A percentile compares a stretch with the other conserved stretches of the same genome.
phyloP scores from a whole-genome alignment of 2,113 vertebrate species.

The Brienomyrus longianalis region DNA sequence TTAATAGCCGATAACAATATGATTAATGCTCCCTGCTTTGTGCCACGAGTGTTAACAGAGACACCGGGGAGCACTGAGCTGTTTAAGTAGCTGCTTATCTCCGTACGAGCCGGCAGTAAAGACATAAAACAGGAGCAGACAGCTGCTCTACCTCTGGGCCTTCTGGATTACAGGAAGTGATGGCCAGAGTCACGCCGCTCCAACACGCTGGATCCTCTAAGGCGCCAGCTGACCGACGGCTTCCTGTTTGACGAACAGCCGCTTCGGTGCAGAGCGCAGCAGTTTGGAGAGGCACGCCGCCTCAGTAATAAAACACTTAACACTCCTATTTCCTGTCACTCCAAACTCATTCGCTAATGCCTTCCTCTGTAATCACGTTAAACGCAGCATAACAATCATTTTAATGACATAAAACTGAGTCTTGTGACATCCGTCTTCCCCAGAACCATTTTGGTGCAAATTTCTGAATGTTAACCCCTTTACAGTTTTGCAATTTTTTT shows the following conservation, averaged over 20 bases:
- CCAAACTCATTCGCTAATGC: background rate
- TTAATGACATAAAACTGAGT: slow-evolving; percentile 13
- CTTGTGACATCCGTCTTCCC: background rate
- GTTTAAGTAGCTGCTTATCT: slow-evolving; percentile 42
- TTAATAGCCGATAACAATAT: slow-evolving; percentile 43
- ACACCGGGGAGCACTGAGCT: slow-evolving; percentile 41
- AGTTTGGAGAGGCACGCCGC: background rate
- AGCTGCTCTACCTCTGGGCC: background rate
- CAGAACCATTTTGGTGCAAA: background rate
- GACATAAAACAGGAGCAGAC: slow-evolving; percentile 43
- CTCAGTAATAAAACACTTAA: background rate
- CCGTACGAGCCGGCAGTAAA: slow-evolving; percentile 40
- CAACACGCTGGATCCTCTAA: background rate
- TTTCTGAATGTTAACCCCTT: slow-evolving; percentile 3
- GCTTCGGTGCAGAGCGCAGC: background rate
- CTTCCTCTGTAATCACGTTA: slow-evolving; percentile 2
- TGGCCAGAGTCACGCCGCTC: background rate
- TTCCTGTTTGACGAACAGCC: background rate
- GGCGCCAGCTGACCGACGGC: background rate
- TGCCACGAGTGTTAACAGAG: slow-evolving; percentile 43
- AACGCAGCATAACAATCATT: slow-evolving; percentile 8
- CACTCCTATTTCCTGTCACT: background rate
- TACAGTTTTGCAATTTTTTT: background rate
- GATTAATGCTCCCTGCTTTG: slow-evolving; percentile 47
- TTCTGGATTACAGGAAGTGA: background rate